Base-by-base conservation (phyloP, 2,797 vertebrate species). In the Halcyon chelicuti region DNA sequence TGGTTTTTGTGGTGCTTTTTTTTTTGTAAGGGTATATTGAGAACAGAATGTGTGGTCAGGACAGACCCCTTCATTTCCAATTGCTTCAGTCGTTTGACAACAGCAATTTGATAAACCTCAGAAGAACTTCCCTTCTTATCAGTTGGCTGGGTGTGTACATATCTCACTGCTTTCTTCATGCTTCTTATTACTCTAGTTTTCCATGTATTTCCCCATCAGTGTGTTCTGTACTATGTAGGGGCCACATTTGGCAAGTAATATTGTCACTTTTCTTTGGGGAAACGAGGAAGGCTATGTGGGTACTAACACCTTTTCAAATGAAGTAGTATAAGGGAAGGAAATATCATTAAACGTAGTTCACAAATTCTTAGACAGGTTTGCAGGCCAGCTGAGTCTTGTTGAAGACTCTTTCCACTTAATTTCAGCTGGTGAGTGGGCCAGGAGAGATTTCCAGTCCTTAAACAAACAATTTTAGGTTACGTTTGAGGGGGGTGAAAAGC, bases 311-410 rank as follows among this genome's bases (percentile, higher is more conserved):
- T 93, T 94, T 93, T 87, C 58, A 78, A 71, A 58, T 47, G 66
- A 62, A 52, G 51, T 74, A 52, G 12, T 49, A 40, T 47, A 83
- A 94, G 87, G 58, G 35, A 90, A 96, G 72, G 37, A 96, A 93
- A 86, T 65, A 39, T 86, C 62, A 71, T 70, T 90, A 95, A 93
- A 78, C 44, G 29, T 54, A 85, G 73, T 82, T 96, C 88, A 86
- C 79, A 91, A 93, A 90, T 95, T 93, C 82, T 95, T 84, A 95
- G 93, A 77, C 73, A 86, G 80, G n/a, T 93, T 96, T 97, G 85
- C 91, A 85, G 79, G 54, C 92, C 94, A 97, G 85, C 91, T 96
- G 95, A 96, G 86, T 96, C 90, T 95, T 92, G 83, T 91, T 95
- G 93, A 94, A 75, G 90, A 95, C 42, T 66, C 42, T 95, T 97